These are phyloP conservation scores for Chaetops frenatus DNA, from an alignment of 2,113 vertebrate species.

Conservation along the genomic window DNA sequence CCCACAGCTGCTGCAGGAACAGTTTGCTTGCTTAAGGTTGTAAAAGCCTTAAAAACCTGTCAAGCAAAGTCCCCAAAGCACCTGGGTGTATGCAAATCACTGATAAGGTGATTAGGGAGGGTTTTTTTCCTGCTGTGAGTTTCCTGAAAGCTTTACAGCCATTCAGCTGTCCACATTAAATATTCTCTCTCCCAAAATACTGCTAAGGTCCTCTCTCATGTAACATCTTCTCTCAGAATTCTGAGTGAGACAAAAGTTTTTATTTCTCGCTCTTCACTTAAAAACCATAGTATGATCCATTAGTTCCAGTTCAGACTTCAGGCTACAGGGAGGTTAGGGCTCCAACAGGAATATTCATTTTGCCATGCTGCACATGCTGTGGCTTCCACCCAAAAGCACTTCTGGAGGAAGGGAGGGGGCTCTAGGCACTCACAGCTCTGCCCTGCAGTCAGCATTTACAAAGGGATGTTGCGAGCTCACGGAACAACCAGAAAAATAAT, in stretches of 20 bases:
- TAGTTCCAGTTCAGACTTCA: not conserved
- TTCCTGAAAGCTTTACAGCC: not conserved
- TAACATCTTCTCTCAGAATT: not conserved
- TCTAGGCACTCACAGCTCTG: not conserved
- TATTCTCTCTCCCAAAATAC: not conserved
- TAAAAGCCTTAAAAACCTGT: not conserved
- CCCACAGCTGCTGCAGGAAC: not conserved
- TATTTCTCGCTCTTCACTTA: not conserved
- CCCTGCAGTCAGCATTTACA: conserved; percentile 10
- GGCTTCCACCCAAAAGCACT: conserved; percentile 39
- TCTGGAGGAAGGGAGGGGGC: conserved; percentile 26
- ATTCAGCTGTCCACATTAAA: not conserved
- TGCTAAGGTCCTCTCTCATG: not conserved
- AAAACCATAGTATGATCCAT: not conserved
- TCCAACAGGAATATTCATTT: not conserved
- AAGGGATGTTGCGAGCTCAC: not conserved
- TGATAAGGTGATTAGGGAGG: not conserved
- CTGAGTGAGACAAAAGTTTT: not conserved
- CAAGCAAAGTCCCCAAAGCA: not conserved
- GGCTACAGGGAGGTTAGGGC: not conserved
- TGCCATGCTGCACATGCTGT: not conserved
- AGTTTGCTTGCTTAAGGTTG: not conserved
- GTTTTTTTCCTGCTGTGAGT: not conserved
- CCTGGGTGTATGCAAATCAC: not conserved
- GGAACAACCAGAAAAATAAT: conserved; percentile 14